Base-by-base conservation (phyloP, 2,113 vertebrate genomes). In the Cephalophus harveyi region DNA sequence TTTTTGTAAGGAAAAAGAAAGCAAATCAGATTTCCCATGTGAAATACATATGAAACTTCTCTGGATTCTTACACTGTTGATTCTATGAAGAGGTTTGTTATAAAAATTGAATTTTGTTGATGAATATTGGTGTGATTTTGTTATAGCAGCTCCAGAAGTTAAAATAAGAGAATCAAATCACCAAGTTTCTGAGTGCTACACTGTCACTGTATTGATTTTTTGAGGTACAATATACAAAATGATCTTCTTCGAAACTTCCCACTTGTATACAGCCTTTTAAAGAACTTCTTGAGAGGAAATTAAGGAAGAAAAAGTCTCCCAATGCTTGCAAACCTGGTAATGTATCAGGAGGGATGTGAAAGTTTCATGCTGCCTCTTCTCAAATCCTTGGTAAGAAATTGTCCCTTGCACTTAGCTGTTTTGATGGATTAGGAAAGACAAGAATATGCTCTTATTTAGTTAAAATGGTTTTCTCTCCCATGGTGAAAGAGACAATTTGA, bases 401-500 rank as follows among this genome's bases (percentile, higher is more conserved):
- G 4, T n/a, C 12, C 19, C n/a, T 57, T 7, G 74, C 16, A 86
- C 19, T 55, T 71, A 78, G 27, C 8, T 86, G 16, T 82, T 94
- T 79, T 82, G 43, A 79, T 60, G n/a, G 2, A 78, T 27, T 83
- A 43, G 30, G 17, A 96, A 8, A 83, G 40, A 88, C 4, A 62
- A 74, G 3, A 92, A 55, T 15, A 50, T 84, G 78, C 85, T 87
- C 57, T 98, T 97, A 93, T 40, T 97, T 96, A 97, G 28, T 43
- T 98, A 97, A 97, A 91, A 87, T n/a, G 1, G 5, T 97, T 97
- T 97, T 86, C 90, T 98, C 30, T 52, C 86, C 92, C 27, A 76
- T 93, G 88, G 14, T 62, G 76, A 97, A 98, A 97, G 91, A 60
- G 48, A 57, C 96, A 91, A 71, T n/a, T 95, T 97, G 95, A 95